Evolutionary conservation across 2,888 invertebrate species (phyloP).

Genomic region (Leucophora obtusa): DNA sequence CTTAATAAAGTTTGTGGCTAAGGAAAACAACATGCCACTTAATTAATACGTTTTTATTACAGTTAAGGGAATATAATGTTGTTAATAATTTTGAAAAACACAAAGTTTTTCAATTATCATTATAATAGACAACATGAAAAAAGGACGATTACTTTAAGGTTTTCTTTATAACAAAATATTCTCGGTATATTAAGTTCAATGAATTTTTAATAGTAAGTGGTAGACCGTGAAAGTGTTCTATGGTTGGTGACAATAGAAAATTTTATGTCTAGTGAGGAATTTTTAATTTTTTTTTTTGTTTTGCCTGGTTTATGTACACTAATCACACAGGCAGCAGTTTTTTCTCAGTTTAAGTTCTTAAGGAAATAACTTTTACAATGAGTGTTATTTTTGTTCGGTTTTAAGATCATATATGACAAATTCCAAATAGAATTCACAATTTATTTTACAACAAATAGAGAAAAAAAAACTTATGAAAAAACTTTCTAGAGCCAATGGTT

Average conservation of each 20-base stretch:
- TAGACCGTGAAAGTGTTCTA: constrained; percentile 59
- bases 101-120: constrained; percentile 61
- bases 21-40: constrained; percentile 16
- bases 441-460: too few species aligned
- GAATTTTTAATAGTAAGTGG: constrained; percentile 60
- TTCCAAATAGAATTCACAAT: too few species aligned
- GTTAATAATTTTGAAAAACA: constrained; percentile 46
- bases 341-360: too few species aligned
- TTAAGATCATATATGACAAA: too few species aligned
- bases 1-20: constrained; percentile 30
- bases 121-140: neutral
- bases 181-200: constrained; percentile 50
- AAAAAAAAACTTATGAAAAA: too few species aligned
- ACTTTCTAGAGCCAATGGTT: too few species aligned
- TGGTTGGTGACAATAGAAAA: constrained; percentile 50
- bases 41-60: constrained; percentile 60
- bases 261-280: constrained; percentile 22
- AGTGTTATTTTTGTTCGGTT: too few species aligned
- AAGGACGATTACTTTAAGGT: neutral
- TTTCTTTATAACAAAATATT: constrained; percentile 19
- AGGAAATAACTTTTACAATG: too few species aligned
- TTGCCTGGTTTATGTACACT: neutral
- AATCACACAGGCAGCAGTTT: neutral
- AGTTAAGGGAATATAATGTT: constrained; percentile 32
- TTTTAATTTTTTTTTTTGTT: neutral